Evolutionary conservation across 2,113 vertebrate genomes (phyloP).

Genomic region (Mus spicilegus): DNA sequence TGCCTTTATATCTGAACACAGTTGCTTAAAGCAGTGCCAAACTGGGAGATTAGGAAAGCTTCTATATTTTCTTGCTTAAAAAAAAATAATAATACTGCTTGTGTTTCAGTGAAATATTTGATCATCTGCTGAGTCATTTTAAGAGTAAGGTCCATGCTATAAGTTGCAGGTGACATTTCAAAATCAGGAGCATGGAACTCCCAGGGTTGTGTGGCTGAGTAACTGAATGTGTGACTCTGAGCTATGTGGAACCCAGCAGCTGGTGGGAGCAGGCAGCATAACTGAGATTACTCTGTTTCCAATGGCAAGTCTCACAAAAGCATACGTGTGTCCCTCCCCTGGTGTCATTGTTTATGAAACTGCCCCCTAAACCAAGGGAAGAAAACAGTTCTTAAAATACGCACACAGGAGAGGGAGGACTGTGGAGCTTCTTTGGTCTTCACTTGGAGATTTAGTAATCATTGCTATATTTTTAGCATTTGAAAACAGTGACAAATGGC

Average conservation of each 20-base stretch:
- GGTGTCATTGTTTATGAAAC: background rate
- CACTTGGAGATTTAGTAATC: background rate
- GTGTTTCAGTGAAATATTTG: background rate
- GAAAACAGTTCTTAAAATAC: constrained; percentile 14
- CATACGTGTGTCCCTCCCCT: background rate
- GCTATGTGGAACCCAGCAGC: background rate
- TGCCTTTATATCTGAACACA: constrained; percentile 29
- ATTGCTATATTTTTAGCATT: background rate
- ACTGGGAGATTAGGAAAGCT: background rate
- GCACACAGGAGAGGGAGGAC: background rate
- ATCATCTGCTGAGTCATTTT: background rate
- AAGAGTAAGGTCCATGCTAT: background rate
- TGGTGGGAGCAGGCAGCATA: background rate
- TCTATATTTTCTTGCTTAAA: background rate
- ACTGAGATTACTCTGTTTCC: background rate
- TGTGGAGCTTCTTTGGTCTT: background rate
- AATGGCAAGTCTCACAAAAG: background rate
- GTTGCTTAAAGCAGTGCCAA: background rate
- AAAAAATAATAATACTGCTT: background rate
- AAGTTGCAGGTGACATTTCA: background rate
- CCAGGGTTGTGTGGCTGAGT: background rate
- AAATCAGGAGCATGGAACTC: background rate
- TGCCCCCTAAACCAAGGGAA: background rate
- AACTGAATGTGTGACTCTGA: background rate
- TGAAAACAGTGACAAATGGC: constrained; percentile 45